Percentiles rank a stretch among this genome's conserved stretches.
Conservation (phyloP, 2,888 invertebrate species). For the Patella depressa region DNA sequence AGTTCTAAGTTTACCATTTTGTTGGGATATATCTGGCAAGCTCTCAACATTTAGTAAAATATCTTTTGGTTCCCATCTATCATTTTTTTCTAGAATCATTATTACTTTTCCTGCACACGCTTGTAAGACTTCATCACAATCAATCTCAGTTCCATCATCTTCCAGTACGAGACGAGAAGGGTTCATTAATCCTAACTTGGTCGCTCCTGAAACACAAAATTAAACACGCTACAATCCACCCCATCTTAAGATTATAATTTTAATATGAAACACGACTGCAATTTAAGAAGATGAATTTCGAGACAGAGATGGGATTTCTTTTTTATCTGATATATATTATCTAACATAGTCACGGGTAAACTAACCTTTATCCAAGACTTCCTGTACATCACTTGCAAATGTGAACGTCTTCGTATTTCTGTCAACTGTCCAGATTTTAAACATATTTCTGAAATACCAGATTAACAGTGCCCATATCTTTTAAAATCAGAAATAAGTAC, state of each 20-base stretch:
- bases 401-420: slow-evolving; percentile 28
- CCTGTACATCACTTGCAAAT: slow-evolving; percentile 33
- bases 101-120: slow-evolving; percentile 30
- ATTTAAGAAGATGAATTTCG: no score
- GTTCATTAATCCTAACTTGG: slow-evolving; percentile 26
- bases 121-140: slow-evolving; percentile 34
- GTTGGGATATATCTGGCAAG: neutral
- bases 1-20: no score
- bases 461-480: neutral
- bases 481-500: neutral
- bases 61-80: slow-evolving; percentile 24
- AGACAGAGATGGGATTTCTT: no score
- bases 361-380: slow-evolving; percentile 29
- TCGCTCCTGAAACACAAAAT: slow-evolving; percentile 22
- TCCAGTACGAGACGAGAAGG: slow-evolving; percentile 28
- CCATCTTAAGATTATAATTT: no score
- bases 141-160: slow-evolving; percentile 36
- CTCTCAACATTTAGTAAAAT: slow-evolving; percentile 19
- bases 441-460: slow-evolving; percentile 26
- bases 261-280: no score
- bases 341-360: no score
- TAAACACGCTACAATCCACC: neutral
- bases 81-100: slow-evolving; percentile 19
- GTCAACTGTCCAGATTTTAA: slow-evolving; percentile 32
- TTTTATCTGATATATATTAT: no score